Evolutionary conservation across 2,888 invertebrate species (phyloP).

Genomic region (Ecliptopera silaceata): DNA sequence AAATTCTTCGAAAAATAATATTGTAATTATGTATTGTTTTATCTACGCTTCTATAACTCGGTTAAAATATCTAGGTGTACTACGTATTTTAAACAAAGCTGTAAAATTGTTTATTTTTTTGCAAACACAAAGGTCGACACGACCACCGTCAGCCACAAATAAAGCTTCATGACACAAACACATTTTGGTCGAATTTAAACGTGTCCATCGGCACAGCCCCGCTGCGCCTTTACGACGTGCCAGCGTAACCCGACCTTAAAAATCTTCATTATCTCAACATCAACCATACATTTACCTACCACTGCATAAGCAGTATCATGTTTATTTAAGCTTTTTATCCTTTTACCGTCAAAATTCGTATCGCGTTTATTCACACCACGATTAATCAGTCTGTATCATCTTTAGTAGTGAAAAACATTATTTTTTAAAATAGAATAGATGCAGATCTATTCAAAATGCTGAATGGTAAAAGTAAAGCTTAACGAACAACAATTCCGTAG

Average conservation of each 20-base stretch:
- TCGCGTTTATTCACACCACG: background rate
- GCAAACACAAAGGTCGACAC: conserved; percentile 4
- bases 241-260: conserved; percentile 62
- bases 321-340: conserved; percentile 43
- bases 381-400: no score
- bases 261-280: conserved; percentile 67
- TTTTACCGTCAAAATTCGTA: conserved; percentile 22
- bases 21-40: background rate
- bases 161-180: conserved; percentile 47
- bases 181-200: conserved; percentile 28
- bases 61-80: background rate
- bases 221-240: conserved; percentile 56
- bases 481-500: conserved; percentile 69
- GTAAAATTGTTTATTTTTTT: conserved; percentile 8
- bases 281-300: conserved; percentile 54
- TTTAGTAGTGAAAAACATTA: no score
- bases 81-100: background rate
- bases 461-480: conserved; percentile 66
- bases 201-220: conserved; percentile 38
- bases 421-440: background rate
- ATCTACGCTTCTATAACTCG: background rate
- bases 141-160: conserved; percentile 29
- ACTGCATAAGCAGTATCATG: conserved; percentile 54
- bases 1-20: no score
- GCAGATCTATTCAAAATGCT: conserved; percentile 31